Evolutionary conservation across 30 jellyfish, hydroid and myxozoan genomes (phyloP), one percentile per base, ranked within the genome.

Genomic region (Sanderia malayensis): DNA sequence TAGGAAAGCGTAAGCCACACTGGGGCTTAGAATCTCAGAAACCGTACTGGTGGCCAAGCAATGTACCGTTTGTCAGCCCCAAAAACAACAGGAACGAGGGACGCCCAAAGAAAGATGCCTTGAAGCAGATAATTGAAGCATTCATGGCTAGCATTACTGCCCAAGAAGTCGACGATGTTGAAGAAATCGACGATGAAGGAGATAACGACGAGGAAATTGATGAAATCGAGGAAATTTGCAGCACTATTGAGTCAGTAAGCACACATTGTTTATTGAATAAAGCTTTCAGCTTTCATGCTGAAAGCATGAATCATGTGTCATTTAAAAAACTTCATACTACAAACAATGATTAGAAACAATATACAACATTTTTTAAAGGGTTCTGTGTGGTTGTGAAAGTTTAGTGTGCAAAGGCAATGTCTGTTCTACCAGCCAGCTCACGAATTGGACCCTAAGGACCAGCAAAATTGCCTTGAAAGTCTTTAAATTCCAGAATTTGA

Each of bases 1-100:
- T 41, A 41, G 55, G 55, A 41, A 41, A 41, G 55, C 55, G 55
- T 8, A 41, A 41, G 55, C 55, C 55, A 41, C 55, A 41, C 55
- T 41, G 55, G 55, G 55, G 55, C 55, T 41, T 41, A 41, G 55
- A 41, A 41, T 41, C 55, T 41, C 55, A 19, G 71, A 59, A 59
- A 59, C 71, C 71, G 32, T 28, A 28, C 32, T 59, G 71, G 71
- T 59, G 71, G 71, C 71, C 33, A 59, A 31, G 32, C 32, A 26
- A 31, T 31, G 37, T 59, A 19, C 71, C 25, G 37, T 59, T 59
- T 22, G 32, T 28, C 44, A 59, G 71, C 71, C 71, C 71, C 32
- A 59, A 59, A n/a, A 19, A 59, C 71, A 59, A 59, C 44, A 31
- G 71, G 32, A 41, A 41, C 55, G 55, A 15, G 55, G 55, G 55